Percentiles rank a stretch among this genome's conserved stretches.
phyloP scores from a whole-genome alignment of 2,797 vertebrate genomes.

The Phylloscopus collybita region DNA sequence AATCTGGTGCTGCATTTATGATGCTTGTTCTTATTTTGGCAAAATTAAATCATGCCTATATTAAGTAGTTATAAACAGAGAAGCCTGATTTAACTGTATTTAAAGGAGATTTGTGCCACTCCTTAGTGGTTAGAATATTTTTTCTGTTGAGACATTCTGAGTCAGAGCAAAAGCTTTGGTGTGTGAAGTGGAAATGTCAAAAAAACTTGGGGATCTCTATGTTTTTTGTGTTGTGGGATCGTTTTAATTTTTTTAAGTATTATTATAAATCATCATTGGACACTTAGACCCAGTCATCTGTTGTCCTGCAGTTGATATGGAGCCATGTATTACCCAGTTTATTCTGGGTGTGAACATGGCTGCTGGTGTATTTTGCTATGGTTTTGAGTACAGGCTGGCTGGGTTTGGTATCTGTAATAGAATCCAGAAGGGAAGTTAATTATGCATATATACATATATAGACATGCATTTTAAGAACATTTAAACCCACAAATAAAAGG shows the following conservation, averaged over 20 bases:
- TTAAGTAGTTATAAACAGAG: not conserved
- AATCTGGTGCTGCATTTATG: not conserved
- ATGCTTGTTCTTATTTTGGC: not conserved
- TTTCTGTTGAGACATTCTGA: not conserved
- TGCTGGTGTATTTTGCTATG: not conserved
- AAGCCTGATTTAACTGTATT: not conserved
- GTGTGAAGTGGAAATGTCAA: not conserved
- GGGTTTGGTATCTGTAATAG: not conserved
- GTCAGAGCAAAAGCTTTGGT: not conserved
- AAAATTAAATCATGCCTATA: not conserved
- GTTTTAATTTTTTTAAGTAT: not conserved
- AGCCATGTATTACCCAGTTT: not conserved
- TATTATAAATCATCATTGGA: not conserved
- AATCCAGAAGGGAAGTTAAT: not conserved
- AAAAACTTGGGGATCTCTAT: not conserved
- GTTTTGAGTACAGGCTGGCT: not conserved
- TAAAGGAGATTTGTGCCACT: not conserved
- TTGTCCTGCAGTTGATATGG: not conserved
- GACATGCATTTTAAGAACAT: not conserved
- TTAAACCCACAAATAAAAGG: not conserved
- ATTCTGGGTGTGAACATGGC: not conserved
- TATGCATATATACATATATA: fast-evolving
- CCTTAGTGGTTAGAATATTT: not conserved
- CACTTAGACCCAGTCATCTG: not conserved
- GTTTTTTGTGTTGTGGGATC: not conserved